Evolutionary conservation across 2,113 vertebrate species (phyloP).

Genomic region (Lampris incognitus): DNA sequence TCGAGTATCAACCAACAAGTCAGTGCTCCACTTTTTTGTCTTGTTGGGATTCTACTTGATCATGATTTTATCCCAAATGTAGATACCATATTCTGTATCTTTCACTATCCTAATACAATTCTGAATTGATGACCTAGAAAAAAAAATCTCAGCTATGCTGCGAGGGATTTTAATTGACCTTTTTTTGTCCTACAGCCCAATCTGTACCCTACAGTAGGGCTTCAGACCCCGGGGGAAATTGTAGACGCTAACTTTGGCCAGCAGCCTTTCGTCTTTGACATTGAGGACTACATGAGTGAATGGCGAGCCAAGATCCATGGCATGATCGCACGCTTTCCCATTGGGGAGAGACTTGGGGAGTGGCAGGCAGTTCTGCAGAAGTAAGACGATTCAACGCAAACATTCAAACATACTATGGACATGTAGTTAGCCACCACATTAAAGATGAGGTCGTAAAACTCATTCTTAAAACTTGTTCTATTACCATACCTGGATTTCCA

Average conservation of each 20-base stretch:
- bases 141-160: too few species aligned
- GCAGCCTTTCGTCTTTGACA: slow-evolving; percentile 98
- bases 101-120: too few species aligned
- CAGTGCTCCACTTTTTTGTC: too few species aligned
- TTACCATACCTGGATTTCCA: too few species aligned
- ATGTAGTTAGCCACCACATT: too few species aligned
- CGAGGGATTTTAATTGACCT: background rate
- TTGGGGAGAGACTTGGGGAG: slow-evolving; percentile 94
- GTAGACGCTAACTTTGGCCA: slow-evolving; percentile 99
- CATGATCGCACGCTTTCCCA: slow-evolving; percentile 95
- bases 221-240: slow-evolving; percentile 98
- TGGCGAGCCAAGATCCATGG: slow-evolving; percentile 97
- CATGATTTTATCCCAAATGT: too few species aligned
- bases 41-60: too few species aligned
- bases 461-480: too few species aligned
- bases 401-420: background rate
- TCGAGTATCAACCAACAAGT: too few species aligned
- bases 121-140: too few species aligned
- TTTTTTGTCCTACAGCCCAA: slow-evolving; percentile 86
- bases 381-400: slow-evolving; percentile 79
- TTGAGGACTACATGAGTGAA: slow-evolving; percentile 99
- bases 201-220: slow-evolving; percentile 97
- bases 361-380: slow-evolving; percentile 98
- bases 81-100: too few species aligned
- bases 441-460: too few species aligned